Conservation (phyloP, 2,113 vertebrate genomes). For the Phyllostomus discolor region DNA sequence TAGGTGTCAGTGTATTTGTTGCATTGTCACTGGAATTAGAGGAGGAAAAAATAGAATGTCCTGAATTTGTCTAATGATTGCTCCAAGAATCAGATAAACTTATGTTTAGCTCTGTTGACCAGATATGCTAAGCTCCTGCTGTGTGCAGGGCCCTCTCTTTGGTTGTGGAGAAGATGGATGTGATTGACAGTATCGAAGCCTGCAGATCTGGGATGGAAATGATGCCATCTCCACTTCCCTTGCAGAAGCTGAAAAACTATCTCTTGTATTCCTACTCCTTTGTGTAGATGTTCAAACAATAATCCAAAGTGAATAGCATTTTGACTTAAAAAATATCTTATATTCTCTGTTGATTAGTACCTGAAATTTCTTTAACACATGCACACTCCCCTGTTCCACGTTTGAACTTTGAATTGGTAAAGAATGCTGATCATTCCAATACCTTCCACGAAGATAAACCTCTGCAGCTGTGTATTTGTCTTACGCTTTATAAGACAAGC, state of each 20-base stretch:
- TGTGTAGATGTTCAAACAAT: not conserved
- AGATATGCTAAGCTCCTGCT: not conserved
- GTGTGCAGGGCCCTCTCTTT: not conserved
- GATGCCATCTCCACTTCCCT: not conserved
- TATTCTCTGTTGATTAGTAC: not conserved
- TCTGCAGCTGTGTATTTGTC: not conserved
- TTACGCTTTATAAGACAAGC: not conserved
- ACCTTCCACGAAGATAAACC: not conserved
- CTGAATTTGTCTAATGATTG: not conserved
- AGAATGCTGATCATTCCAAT: not conserved
- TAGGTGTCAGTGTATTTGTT: not conserved
- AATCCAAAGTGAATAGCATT: not conserved
- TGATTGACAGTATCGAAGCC: not conserved
- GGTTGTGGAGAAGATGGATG: not conserved
- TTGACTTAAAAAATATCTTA: not conserved
- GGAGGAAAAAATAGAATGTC: not conserved
- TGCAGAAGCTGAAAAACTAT: not conserved
- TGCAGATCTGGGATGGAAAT: not conserved
- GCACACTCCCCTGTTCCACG: not conserved
- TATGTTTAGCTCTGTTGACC: not conserved
- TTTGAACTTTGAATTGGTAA: not conserved
- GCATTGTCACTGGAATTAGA: not conserved
- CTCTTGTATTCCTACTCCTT: not conserved
- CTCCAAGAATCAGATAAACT: not conserved
- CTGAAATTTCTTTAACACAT: not conserved